A percentile compares a stretch with the other conserved stretches of the same genome.
These are phyloP conservation scores for Lagopus muta DNA, from an alignment of 2,113 vertebrate species.

Conservation along the genomic window DNA sequence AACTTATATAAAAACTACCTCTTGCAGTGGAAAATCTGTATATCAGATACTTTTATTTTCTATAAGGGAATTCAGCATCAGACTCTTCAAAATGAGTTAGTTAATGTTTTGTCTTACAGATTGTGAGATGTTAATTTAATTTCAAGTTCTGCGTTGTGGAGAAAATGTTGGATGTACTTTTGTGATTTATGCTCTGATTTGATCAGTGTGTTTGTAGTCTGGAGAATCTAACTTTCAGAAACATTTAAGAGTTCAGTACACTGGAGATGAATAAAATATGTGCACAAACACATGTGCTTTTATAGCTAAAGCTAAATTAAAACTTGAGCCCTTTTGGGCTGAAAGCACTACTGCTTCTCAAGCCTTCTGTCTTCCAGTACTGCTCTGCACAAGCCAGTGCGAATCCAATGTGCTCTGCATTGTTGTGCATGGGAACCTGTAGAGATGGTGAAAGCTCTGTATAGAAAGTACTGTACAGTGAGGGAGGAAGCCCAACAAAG, in stretches of 20 bases:
- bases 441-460: conserved; percentile 60
- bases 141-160: background rate
- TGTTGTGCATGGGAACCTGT: conserved; percentile 61
- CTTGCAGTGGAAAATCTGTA: background rate
- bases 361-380: background rate
- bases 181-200: conserved; percentile 39
- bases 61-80: background rate
- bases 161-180: background rate
- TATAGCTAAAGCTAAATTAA: conserved; percentile 42
- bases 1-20: background rate
- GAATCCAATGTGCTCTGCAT: conserved; percentile 44
- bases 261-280: background rate
- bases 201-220: conserved; percentile 17
- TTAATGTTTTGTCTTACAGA: background rate
- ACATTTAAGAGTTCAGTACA: background rate
- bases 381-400: conserved; percentile 20
- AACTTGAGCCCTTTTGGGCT: conserved; percentile 12
- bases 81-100: background rate
- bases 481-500: conserved; percentile 70
- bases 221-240: conserved; percentile 11
- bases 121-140: conserved; percentile 22
- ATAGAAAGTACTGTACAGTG: conserved; percentile 58
- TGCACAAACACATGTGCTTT: background rate
- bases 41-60: conserved; percentile 18
- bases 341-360: conserved; percentile 4